Evolutionary conservation across 1,140 invertebrate species (phyloP).

Genomic region (Armadillidium nasatum): DNA sequence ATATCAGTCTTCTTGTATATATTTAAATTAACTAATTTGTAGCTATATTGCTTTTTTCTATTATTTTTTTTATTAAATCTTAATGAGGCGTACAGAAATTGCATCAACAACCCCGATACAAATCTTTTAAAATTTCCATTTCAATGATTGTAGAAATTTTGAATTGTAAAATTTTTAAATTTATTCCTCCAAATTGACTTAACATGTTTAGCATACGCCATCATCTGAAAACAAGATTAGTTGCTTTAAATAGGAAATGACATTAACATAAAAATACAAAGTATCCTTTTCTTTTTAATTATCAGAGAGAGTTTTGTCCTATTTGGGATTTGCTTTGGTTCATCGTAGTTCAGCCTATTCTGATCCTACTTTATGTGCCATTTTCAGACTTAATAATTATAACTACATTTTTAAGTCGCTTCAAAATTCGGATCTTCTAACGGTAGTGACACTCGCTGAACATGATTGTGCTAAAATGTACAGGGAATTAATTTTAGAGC

Average conservation of each 20-base stretch:
- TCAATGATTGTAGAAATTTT: too few relatives aligned
- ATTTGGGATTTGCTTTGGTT: constrained; percentile 73
- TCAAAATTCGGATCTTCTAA: constrained; percentile 73
- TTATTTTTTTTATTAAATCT: too few relatives aligned
- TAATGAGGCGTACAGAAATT: too few relatives aligned
- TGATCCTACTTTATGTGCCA: constrained; percentile 71
- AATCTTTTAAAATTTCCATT: too few relatives aligned
- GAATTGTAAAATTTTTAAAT: too few relatives aligned
- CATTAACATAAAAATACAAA: too few relatives aligned
- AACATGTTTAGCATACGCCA: too few relatives aligned
- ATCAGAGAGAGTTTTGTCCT: constrained; percentile 69
- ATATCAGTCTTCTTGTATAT: background rate
- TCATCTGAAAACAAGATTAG: too few relatives aligned
- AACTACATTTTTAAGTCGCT: constrained; percentile 87
- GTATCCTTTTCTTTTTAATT: background rate
- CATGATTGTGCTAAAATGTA: constrained; percentile 74
- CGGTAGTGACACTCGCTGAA: constrained; percentile 70
- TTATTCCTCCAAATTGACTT: too few relatives aligned
- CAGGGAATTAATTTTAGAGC: constrained; percentile 72
- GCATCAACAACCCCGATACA: too few relatives aligned
- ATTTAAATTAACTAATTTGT: background rate
- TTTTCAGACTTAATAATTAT: constrained; percentile 87
- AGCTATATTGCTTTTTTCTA: too few relatives aligned
- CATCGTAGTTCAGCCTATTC: constrained; percentile 57
- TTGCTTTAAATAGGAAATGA: too few relatives aligned